Evolutionary conservation across 2,797 vertebrate species (phyloP), one percentile per base, ranked within the genome.

Genomic region (Sorex maritimensis): DNA sequence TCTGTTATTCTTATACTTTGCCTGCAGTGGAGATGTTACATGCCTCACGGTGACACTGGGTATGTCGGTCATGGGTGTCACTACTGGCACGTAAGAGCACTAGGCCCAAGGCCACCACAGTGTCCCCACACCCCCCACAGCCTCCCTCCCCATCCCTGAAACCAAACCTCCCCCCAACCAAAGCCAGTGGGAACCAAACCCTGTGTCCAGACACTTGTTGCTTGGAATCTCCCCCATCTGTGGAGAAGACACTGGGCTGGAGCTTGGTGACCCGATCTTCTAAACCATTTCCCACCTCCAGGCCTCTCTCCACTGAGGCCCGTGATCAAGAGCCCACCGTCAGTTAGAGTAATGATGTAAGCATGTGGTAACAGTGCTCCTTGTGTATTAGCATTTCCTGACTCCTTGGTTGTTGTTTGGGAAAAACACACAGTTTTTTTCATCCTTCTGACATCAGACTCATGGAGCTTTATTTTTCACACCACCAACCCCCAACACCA

Each of bases 241-340:
- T 1, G 19, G 63, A 78, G 74, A 81, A 84, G 41, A 19, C 0
- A 49, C 7, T 7, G 49, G 7, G 6, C 28, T 9, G 21, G 19
- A n/a, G 55, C 77, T 61, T 30, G 14, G 0, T 52, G 30, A 41
- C 49, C 61, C 30, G 23, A 11, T 11, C 49, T 74, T 74, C 75
- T 72, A 61, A 67, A 26, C 14, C 26, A 30, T 28, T 58, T 75
- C 46, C 19, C 30, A 1, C n/a, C 44, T 86, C 49, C 21, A 34
- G 68, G 55, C 38, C 28, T 91, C 28, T 28, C 1, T 72, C 55
- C 23, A 34, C 6, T 49, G 65, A 44, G 69, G 26, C 41, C 38
- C 68, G 65, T 82, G 73, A 46, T 73, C 84, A 73, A 86, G 68
- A 12, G 23, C 88, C 52, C 49, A 67, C 93, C 58, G 63, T 26